Conservation (phyloP, 2,888 invertebrate species). For the Torymus tubicola region DNA sequence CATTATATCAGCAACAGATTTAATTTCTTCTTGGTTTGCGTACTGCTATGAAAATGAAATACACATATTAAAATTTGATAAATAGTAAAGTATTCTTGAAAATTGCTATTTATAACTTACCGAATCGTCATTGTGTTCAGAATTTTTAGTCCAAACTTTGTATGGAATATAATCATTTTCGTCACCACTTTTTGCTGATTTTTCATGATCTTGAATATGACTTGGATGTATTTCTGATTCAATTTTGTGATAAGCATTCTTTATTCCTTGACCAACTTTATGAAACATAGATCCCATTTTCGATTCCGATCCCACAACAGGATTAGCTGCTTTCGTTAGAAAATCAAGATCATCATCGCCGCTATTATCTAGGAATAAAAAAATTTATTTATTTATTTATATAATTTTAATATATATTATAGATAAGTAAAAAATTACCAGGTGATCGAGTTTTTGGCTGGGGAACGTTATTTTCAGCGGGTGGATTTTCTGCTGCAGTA, state of each 20-base stretch:
- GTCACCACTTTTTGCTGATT: neutral
- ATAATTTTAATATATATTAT: neutral
- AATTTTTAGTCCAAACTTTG: neutral
- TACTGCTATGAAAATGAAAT: conserved; percentile 8
- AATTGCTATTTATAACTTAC: neutral
- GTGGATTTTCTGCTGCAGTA: neutral
- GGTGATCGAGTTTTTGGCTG: conserved; percentile 35
- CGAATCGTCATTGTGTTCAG: conserved; percentile 7
- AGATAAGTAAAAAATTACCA: conserved; percentile 19
- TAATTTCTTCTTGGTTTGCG: neutral
- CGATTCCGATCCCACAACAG: conserved; percentile 15
- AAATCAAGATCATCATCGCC: conserved; percentile 31
- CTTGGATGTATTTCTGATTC: neutral
- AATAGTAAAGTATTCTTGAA: neutral
- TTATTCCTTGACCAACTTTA: conserved; percentile 6
- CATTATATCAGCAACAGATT: conserved; percentile 27
- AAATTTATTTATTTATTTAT: neutral
- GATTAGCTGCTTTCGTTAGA: conserved; percentile 48
- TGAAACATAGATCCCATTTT: conserved; percentile 8
- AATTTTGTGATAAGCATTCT: conserved; percentile 10
- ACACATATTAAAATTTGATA: neutral
- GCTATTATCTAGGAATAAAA: conserved; percentile 18
- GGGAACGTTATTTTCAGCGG: neutral
- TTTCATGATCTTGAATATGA: neutral
- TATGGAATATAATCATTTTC: conserved; percentile 4